These are phyloP conservation scores for Chiridota heheva DNA, from an alignment of 35 echinoderm and acorn worm species.

Conservation along the genomic window DNA sequence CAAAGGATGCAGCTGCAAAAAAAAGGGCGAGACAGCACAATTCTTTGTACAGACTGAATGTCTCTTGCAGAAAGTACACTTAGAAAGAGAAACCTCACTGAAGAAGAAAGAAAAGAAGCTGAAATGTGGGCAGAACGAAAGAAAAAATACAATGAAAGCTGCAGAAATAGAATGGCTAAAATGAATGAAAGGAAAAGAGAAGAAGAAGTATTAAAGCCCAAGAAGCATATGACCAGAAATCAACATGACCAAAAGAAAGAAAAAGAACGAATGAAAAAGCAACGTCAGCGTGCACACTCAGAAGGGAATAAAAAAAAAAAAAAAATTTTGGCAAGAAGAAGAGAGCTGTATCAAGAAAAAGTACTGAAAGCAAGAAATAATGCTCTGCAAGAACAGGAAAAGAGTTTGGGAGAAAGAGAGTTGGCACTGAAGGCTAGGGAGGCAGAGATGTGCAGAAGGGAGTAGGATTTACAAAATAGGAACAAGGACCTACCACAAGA, in stretches of 20 bases:
- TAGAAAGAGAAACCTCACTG: slow-evolving; percentile 14
- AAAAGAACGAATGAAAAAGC: slow-evolving; percentile 21
- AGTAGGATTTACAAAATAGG: no score
- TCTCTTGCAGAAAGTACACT: no score
- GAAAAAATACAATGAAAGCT: slow-evolving; percentile 15
- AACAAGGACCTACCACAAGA: slow-evolving; percentile 25
- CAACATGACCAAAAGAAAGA: neutral
- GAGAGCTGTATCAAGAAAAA: neutral
- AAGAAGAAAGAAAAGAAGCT: neutral
- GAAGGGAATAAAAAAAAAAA: neutral
- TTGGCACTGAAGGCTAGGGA: slow-evolving; percentile 27
- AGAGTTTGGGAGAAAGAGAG: slow-evolving; percentile 23
- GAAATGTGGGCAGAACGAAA: neutral
- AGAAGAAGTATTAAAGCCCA: neutral
- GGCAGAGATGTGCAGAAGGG: no score
- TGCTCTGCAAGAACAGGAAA: neutral
- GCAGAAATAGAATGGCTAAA: slow-evolving; percentile 12
- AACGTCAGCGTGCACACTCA: neutral
- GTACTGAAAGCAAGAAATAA: neutral
- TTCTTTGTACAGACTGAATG: no score
- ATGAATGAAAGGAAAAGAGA: slow-evolving; percentile 27
- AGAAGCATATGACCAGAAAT: neutral
- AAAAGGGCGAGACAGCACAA: no score
- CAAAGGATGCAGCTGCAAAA: no score
- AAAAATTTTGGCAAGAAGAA: neutral